phyloP scores from a whole-genome alignment of 2,888 invertebrate species.

The Eupithecia insigniata region DNA sequence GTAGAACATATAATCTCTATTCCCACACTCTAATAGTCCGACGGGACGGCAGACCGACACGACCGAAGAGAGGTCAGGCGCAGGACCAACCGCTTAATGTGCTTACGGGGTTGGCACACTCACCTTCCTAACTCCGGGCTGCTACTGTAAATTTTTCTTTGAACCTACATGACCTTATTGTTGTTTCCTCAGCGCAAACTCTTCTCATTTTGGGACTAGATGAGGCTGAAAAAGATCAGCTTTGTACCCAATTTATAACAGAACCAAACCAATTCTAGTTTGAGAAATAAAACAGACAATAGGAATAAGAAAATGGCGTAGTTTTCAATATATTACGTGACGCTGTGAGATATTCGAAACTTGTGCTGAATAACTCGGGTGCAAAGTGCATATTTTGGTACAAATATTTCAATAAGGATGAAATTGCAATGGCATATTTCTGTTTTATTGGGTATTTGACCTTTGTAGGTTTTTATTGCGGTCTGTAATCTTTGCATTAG shows the following conservation, averaged over 20 bases:
- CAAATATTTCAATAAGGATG: background rate
- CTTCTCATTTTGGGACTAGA: background rate
- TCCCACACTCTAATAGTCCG: too few species aligned
- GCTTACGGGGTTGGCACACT: too few species aligned
- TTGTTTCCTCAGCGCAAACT: background rate
- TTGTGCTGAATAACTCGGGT: background rate
- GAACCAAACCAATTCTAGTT: background rate
- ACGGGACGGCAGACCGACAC: too few species aligned
- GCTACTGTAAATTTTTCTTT: too few species aligned
- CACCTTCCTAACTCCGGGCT: too few species aligned
- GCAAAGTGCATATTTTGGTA: background rate
- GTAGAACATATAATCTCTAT: too few species aligned
- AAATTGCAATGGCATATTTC: background rate
- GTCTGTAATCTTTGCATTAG: background rate
- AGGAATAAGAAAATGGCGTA: background rate
- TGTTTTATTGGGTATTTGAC: background rate
- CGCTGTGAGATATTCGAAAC: background rate
- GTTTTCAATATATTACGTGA: conserved; percentile 3
- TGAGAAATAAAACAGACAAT: background rate
- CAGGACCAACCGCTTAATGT: too few species aligned
- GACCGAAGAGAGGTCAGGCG: too few species aligned
- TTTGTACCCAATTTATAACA: background rate
- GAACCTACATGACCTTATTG: background rate
- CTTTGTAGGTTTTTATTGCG: background rate
- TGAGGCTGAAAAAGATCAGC: background rate